phyloP scores from a whole-genome alignment of 1,140 invertebrate genomes.

The Battus philenor region DNA sequence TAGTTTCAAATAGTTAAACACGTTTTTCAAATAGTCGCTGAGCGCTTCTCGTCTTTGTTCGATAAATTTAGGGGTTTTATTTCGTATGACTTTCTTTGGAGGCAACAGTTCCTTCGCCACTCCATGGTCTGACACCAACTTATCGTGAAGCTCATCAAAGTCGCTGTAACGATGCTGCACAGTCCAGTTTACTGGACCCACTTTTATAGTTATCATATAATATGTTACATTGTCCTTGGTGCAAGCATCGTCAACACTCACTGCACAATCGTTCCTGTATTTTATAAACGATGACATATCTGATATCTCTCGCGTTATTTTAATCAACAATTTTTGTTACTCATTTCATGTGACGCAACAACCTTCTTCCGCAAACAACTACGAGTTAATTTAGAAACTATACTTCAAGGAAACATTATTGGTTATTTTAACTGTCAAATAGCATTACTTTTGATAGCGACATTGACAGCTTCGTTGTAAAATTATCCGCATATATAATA shows the following conservation, averaged over 20 bases:
- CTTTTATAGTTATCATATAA: slow-evolving; percentile 70
- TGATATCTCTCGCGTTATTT: neutral
- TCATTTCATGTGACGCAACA: slow-evolving; percentile 12
- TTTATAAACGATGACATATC: slow-evolving; percentile 61
- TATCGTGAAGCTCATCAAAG: slow-evolving; percentile 91
- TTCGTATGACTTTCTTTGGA: slow-evolving; percentile 88
- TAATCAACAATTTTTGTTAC: neutral
- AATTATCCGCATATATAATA: too few species aligned
- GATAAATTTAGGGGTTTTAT: slow-evolving; percentile 86
- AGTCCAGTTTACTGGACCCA: slow-evolving; percentile 86
- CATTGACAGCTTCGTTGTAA: too few species aligned
- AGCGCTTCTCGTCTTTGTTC: slow-evolving; percentile 87
- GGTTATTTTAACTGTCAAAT: neutral
- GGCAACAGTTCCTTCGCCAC: slow-evolving; percentile 90
- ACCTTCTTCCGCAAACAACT: slow-evolving; percentile 11
- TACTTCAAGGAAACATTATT: neutral
- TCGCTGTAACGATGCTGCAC: slow-evolving; percentile 92
- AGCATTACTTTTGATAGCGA: too few species aligned
- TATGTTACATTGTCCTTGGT: slow-evolving; percentile 70
- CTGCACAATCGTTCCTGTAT: slow-evolving; percentile 56
- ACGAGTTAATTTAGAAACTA: slow-evolving; percentile 12
- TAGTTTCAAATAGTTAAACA: slow-evolving; percentile 83
- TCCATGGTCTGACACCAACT: slow-evolving; percentile 85
- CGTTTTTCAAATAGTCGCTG: slow-evolving; percentile 87
- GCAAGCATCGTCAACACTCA: slow-evolving; percentile 57